A percentile compares a stretch with the other conserved stretches of the same genome.
Evolutionary conservation across 2,113 vertebrate genomes (phyloP).

Genomic region (Scatophagus argus): DNA sequence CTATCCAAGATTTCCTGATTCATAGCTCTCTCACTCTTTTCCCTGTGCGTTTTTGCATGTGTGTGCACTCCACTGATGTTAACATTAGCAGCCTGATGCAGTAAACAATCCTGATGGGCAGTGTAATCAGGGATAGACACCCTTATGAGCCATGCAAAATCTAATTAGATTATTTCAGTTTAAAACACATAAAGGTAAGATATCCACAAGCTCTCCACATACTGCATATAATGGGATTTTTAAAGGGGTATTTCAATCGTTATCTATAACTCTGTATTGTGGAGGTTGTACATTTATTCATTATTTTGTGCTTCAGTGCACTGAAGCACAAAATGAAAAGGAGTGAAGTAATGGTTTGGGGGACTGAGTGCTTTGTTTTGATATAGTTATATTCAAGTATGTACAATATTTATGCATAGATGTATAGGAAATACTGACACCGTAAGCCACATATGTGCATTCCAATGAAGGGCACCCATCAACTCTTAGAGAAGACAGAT

Average conservation of each 20-base stretch:
- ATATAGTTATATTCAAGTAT: not conserved
- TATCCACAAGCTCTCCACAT: not conserved
- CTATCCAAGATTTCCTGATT: slow-evolving; percentile 58
- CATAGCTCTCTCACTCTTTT: slow-evolving; percentile 34
- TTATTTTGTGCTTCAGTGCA: not conserved
- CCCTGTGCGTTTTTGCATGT: slow-evolving; percentile 1
- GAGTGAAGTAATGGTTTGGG: not conserved
- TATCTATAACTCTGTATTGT: not conserved
- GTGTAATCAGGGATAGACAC: slow-evolving; percentile 57
- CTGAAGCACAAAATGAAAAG: not conserved
- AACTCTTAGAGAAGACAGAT: not conserved
- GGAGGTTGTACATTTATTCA: not conserved
- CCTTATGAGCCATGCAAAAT: slow-evolving; percentile 54
- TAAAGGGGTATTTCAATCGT: not conserved
- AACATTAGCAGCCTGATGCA: slow-evolving; percentile 48
- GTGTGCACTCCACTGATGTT: slow-evolving; percentile 26
- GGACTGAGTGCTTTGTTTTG: not conserved
- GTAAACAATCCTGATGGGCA: slow-evolving; percentile 67
- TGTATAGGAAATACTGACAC: not conserved
- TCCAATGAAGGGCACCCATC: not conserved
- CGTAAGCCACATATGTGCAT: slow-evolving; percentile 2
- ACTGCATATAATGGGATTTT: not conserved
- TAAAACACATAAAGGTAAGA: slow-evolving; percentile 44
- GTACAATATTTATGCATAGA: not conserved
- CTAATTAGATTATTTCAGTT: slow-evolving; percentile 69